Base-by-base conservation (phyloP, 2,888 invertebrate genomes). In the Agonopterix subpropinquella region DNA sequence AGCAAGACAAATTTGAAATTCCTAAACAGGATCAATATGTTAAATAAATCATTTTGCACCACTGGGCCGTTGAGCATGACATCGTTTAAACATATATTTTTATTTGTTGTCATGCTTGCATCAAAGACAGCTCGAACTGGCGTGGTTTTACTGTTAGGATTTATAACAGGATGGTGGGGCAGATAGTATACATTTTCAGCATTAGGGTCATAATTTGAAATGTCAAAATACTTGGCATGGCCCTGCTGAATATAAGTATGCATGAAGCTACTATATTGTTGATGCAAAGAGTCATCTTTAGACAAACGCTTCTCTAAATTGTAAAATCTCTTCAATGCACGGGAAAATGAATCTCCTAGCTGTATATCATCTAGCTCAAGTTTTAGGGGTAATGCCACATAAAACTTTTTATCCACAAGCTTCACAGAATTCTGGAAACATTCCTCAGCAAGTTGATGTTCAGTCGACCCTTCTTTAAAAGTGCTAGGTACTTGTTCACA, bases 31-130 rank as follows among this genome's bases (percentile, higher is more conserved):
- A 48, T 9, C 4, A 48, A 8, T 8, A 48, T 48, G 7, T 48
- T 41, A 45, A 48, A 45, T 10, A 41, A 41, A 15, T 48, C 48
- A 15, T 18, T 44, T 41, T 41, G 48, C 7, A 41, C 41, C 10
- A 42, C 36, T 8, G 45, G 48, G 10, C 45, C 44, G 15, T 36
- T 44, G 4, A 36, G 13, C 9, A 39, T 10, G 13, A 47, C 28
- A 36, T 47, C 36, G 15, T 44, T 43, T 1, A 44, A 10, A 28
- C 18, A 43, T 13, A 41, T 11, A 10, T 11, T 41, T 41, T 41
- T 37, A n/a, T 37, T 37, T 5, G 37, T 37, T 37, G 2, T 37
- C 37, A 37, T 37, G 37, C 9, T 10, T 9, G 9, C 37, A 37
- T 37, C 37, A 37, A 10, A 37, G n/a, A 37, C 37, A 10, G n/a